Evolutionary conservation across 2,888 invertebrate genomes (phyloP).

Genomic region (Sphaeridia pumilis): DNA sequence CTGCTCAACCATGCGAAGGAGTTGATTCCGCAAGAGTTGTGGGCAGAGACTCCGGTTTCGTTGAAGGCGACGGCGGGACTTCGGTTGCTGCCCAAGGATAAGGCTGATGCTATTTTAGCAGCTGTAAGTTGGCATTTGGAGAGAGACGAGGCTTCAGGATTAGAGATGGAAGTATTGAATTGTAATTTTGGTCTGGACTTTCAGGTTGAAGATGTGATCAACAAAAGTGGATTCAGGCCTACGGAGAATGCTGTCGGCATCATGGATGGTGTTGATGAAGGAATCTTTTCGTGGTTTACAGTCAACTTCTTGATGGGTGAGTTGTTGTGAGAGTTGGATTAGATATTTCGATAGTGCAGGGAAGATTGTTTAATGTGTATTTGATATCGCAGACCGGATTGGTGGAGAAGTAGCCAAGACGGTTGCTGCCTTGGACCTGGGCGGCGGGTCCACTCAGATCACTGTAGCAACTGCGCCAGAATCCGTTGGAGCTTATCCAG

Average conservation of each 20-base stretch:
- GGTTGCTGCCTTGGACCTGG: conserved; percentile 82
- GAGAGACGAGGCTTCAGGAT: no score
- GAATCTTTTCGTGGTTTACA: conserved; percentile 94
- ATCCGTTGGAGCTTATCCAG: conserved; percentile 44
- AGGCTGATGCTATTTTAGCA: conserved; percentile 57
- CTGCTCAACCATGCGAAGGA: conserved; percentile 64
- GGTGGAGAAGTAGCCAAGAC: conserved; percentile 48
- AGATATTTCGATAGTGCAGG: no score
- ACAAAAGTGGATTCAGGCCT: conserved; percentile 60
- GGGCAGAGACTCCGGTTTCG: conserved; percentile 65
- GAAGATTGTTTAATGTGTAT: no score
- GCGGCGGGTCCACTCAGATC: conserved; percentile 75
- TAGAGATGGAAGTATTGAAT: neutral
- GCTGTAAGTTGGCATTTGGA: conserved; percentile 53
- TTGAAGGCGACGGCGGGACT: conserved; percentile 90
- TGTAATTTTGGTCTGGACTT: neutral
- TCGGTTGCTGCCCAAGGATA: conserved; percentile 54
- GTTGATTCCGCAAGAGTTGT: conserved; percentile 62
- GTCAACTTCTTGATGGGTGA: conserved; percentile 76
- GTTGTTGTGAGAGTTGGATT: no score
- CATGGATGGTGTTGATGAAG: conserved; percentile 90
- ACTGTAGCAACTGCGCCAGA: conserved; percentile 49
- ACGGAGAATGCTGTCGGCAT: conserved; percentile 67
- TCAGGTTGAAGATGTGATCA: conserved; percentile 41
- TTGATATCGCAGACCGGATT: conserved; percentile 45